phyloP scores from a whole-genome alignment of 2,888 invertebrate genomes.

The Drosophila nr. perissopoda region DNA sequence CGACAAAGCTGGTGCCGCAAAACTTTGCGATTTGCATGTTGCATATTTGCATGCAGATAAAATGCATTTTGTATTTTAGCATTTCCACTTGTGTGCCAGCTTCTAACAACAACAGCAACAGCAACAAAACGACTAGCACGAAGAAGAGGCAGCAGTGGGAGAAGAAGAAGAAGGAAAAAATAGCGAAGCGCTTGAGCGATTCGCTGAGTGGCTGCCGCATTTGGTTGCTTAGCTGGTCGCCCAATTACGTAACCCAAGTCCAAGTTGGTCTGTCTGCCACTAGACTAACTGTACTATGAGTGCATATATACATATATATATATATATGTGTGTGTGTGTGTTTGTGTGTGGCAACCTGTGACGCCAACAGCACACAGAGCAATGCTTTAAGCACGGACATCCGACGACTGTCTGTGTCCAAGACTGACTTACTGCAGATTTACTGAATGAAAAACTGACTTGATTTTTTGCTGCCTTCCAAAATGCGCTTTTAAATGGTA shows the following conservation, averaged over 20 bases:
- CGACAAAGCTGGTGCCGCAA: constrained; percentile 2
- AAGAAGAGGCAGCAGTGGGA: not conserved
- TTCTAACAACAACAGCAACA: constrained; percentile 33
- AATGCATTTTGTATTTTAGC: constrained; percentile 30
- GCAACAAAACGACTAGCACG: constrained; percentile 1
- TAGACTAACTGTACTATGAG: constrained; percentile 55
- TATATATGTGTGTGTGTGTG: constrained; percentile 19
- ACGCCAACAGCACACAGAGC: constrained; percentile 38
- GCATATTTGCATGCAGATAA: constrained; percentile 31
- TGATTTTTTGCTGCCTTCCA: constrained; percentile 14
- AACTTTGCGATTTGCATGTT: constrained; percentile 23
- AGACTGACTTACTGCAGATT: constrained; percentile 40
- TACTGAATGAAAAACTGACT: constrained; percentile 59
- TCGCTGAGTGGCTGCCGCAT: constrained; percentile 61
- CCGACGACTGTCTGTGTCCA: constrained; percentile 51
- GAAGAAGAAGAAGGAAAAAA: constrained; percentile 32
- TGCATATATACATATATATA: constrained; percentile 22
- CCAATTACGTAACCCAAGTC: constrained; percentile 76
- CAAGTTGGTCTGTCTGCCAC: constrained; percentile 59
- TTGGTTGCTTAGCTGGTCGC: constrained; percentile 62
- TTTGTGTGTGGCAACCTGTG: constrained; percentile 64
- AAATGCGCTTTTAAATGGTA: constrained; percentile 21
- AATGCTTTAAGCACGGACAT: constrained; percentile 59
- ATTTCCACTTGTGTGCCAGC: constrained; percentile 40
- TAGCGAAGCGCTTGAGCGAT: constrained; percentile 70